phyloP scores from a whole-genome alignment of 2,113 vertebrate genomes.

The Mixornis gularis region DNA sequence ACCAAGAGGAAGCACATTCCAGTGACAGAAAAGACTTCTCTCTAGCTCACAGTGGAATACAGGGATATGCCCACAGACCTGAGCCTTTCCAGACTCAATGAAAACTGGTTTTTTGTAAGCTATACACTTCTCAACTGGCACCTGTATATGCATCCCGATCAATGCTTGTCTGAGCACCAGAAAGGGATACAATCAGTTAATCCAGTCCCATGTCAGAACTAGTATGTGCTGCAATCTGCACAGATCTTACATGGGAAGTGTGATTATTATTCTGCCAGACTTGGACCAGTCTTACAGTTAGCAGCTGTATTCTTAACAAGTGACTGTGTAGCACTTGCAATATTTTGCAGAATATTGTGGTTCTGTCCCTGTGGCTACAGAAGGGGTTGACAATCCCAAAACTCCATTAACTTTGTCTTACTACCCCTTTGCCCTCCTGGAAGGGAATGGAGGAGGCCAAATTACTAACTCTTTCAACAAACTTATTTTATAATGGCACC shows the following conservation, averaged over 20 bases:
- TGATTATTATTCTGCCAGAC: not conserved
- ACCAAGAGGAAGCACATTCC: not conserved
- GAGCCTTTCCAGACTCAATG: not conserved
- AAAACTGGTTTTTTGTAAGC: not conserved
- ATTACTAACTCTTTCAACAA: not conserved
- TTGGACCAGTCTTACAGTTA: not conserved
- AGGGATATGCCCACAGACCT: rapidly evolving
- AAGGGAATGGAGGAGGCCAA: not conserved
- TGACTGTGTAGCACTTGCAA: not conserved
- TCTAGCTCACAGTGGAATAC: not conserved
- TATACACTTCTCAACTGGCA: not conserved
- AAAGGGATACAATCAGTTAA: not conserved
- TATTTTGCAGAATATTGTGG: not conserved
- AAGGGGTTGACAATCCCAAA: not conserved
- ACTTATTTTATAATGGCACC: not conserved
- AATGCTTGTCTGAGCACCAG: not conserved
- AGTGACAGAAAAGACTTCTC: rapidly evolving
- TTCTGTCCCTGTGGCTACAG: not conserved
- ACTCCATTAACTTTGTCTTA: not conserved
- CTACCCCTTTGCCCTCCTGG: not conserved
- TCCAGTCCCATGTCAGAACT: not conserved
- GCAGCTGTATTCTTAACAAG: not conserved
- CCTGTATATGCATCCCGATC: not conserved
- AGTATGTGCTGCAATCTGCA: not conserved
- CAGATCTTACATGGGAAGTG: not conserved